These are phyloP conservation scores for Drosophila ochracea DNA, from an alignment of 2,888 invertebrate genomes.

Conservation along the genomic window DNA sequence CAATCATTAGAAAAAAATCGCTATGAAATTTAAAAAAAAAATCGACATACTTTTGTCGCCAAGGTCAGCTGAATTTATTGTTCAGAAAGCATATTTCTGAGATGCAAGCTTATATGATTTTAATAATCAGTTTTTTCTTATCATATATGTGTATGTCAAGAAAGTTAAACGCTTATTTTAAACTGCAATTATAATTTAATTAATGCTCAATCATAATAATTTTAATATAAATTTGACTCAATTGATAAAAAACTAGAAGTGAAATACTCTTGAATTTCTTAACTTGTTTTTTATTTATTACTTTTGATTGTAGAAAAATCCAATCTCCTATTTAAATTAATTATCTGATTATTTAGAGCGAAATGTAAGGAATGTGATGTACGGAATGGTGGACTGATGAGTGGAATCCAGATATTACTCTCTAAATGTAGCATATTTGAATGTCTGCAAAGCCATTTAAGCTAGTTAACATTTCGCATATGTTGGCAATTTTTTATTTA, in stretches of 20 bases:
- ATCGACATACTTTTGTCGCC: background rate
- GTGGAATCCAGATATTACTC: background rate
- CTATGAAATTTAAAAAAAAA: background rate
- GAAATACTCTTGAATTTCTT: background rate
- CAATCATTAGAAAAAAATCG: background rate
- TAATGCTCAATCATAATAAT: background rate
- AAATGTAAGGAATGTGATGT: no score
- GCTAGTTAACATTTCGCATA: constrained; percentile 59
- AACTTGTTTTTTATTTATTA: background rate
- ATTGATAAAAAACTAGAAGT: background rate
- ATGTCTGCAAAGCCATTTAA: background rate
- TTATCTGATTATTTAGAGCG: background rate
- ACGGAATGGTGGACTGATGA: background rate
- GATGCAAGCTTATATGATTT: background rate
- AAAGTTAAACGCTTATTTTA: background rate
- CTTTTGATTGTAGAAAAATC: background rate
- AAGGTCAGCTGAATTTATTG: background rate
- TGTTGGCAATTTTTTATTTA: constrained; percentile 82
- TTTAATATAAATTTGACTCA: background rate
- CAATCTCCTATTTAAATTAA: accelerated
- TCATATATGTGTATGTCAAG: no score
- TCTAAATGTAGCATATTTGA: constrained; percentile 8
- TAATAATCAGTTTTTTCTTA: background rate
- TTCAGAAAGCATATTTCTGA: background rate
- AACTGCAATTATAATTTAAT: background rate